Percentiles rank a stretch among this genome's conserved stretches.
phyloP scores from a whole-genome alignment of 2,797 vertebrate species.

The Emydoidea blandingii region DNA sequence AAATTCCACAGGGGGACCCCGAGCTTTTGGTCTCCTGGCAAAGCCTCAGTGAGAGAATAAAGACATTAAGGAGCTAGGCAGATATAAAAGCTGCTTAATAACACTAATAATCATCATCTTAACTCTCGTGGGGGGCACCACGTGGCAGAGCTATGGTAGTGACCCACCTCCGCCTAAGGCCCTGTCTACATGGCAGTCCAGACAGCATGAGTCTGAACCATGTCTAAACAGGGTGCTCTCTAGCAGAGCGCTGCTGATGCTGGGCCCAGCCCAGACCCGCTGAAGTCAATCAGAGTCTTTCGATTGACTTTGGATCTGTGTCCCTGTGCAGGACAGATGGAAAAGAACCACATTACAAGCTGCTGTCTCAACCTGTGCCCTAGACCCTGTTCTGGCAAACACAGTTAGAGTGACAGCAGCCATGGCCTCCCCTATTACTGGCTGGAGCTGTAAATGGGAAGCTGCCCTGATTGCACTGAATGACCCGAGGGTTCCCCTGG shows the following conservation, averaged over 20 bases:
- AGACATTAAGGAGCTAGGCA: not conserved
- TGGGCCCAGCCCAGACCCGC: not conserved
- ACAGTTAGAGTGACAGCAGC: not conserved
- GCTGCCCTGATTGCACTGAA: not conserved
- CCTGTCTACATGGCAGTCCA: not conserved
- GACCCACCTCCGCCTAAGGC: not conserved
- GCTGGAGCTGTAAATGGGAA: not conserved
- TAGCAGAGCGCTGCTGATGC: not conserved
- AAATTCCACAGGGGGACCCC: not conserved
- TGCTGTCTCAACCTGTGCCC: not conserved
- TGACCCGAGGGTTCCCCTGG: not conserved
- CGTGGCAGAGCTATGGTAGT: not conserved
- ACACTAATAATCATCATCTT: not conserved
- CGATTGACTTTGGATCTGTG: not conserved
- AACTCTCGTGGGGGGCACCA: not conserved
- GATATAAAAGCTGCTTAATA: not conserved
- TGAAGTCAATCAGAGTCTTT: not conserved
- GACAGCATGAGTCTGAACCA: not conserved
- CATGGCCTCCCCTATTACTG: not conserved
- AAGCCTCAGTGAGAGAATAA: not conserved
- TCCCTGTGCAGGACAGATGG: not conserved
- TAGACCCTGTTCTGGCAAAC: not conserved
- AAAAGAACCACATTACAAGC: not conserved
- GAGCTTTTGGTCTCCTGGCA: not conserved
- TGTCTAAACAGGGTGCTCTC: not conserved